Base-by-base conservation (phyloP, 2,888 invertebrate species). In the Melinaea menophilus region DNA sequence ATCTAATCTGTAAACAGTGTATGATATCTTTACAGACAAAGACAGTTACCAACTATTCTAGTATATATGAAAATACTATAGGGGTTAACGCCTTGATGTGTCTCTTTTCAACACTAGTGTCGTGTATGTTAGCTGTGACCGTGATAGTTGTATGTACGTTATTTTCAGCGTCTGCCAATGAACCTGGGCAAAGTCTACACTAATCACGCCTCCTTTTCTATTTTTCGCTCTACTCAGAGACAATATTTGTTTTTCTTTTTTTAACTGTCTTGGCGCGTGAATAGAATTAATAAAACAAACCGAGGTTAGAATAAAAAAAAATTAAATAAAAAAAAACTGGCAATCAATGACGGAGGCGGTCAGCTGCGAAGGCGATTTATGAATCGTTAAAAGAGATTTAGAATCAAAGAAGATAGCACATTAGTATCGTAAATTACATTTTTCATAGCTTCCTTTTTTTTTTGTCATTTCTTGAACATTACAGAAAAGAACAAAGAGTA, bases 141-240 rank as follows among this genome's bases (percentile, higher is more conserved):
- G 63, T 73, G 75, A 73, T 70, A 64, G 64, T 75, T 67, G 61
- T 70, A 65, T 62, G 37, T 72, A 76, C 76, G 80, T 84, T 81
- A 84, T 86, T 84, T 80, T 74, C 75, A 76, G 75, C 71, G 62
- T 71, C 76, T 78, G 79, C 76, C 77, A 82, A 79, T 79, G 78
- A 80, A 81, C 78, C 72, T 71, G 66, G 61, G 55, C 61, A 63
- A 62, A 71, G 61, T 65, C 59, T 67, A 41, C 41, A 9, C 9
- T 41, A 41, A 61, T 61, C 51, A 51, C 51, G 56, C 58, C 58
- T 62, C 54, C 62, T 66, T 66, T 63, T 70, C 64, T 61, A 41
- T 68, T 58, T 70, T 69, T 70, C 66, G 65, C 59, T 22, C 22
- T 55, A 64, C 41, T 59, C 41, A 59, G 66, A 55, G 56, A 60